Evolutionary conservation across 2,888 invertebrate species (phyloP).

Genomic region (Parnassius apollo): DNA sequence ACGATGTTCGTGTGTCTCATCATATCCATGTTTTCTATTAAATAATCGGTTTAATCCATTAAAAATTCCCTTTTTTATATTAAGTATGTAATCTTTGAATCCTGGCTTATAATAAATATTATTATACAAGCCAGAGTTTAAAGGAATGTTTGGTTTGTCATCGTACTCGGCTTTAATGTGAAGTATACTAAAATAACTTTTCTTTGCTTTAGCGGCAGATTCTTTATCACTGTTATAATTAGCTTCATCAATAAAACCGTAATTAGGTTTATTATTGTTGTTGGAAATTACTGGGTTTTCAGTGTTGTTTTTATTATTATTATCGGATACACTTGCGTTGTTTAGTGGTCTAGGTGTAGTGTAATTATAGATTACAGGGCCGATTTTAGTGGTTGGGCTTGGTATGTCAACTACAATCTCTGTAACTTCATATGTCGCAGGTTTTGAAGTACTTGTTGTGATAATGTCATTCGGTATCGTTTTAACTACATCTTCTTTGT

Average conservation of each 20-base stretch:
- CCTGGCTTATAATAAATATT: conserved; percentile 35
- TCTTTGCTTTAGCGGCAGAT: conserved; percentile 25
- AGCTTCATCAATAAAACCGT: conserved; percentile 10
- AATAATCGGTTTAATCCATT: conserved; percentile 46
- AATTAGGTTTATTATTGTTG: conserved; percentile 1
- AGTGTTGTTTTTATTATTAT: background rate
- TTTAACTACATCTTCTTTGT: background rate
- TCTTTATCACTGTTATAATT: conserved; percentile 26
- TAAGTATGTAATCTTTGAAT: conserved; percentile 43
- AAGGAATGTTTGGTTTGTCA: conserved; percentile 29
- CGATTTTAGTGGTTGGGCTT: conserved; percentile 40
- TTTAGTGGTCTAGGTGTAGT: conserved; percentile 43
- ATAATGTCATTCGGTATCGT: background rate
- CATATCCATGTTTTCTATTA: conserved; percentile 33
- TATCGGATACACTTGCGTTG: conserved; percentile 28
- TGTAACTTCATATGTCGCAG: conserved; percentile 52
- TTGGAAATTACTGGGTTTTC: background rate
- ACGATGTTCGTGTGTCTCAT: conserved; percentile 28
- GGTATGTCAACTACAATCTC: conserved; percentile 59
- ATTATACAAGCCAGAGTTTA: conserved; percentile 23
- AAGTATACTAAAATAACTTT: conserved; percentile 39
- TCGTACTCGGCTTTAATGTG: conserved; percentile 48
- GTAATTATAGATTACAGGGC: conserved; percentile 47
- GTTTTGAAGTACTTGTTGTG: conserved; percentile 13
- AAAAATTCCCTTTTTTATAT: conserved; percentile 43